A percentile compares a stretch with the other conserved stretches of the same genome.
Evolutionary conservation across 2,113 vertebrate genomes (phyloP).

Genomic region (Lophius piscatorius): DNA sequence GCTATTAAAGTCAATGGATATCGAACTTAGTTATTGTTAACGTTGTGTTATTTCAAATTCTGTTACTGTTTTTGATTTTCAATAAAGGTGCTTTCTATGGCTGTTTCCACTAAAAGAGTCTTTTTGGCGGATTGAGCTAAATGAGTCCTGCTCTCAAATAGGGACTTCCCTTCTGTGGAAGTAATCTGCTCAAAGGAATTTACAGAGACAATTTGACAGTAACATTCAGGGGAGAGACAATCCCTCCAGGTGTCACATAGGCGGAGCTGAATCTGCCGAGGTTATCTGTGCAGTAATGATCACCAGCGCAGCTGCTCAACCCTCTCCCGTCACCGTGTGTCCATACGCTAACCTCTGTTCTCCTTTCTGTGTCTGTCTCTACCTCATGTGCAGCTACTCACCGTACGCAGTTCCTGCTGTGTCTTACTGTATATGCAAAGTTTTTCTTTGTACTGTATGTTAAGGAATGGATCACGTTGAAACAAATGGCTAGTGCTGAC

Average conservation of each 20-base stretch:
- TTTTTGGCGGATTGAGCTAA: conserved; percentile 12
- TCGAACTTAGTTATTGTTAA: not conserved
- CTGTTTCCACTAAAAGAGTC: not conserved
- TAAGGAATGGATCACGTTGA: too few relatives aligned
- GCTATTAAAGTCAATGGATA: not conserved
- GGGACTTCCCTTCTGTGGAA: conserved; percentile 40
- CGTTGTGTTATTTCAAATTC: not conserved
- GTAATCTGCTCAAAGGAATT: conserved; percentile 65
- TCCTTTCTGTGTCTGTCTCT: not conserved
- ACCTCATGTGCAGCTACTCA: too few relatives aligned
- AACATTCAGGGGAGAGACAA: conserved; percentile 58
- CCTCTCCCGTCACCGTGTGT: conserved; percentile 10
- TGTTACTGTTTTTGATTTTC: not conserved
- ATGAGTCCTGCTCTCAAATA: conserved; percentile 35
- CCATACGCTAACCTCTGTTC: conserved; percentile 20
- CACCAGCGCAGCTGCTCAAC: conserved; percentile 35
- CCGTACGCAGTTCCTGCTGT: too few relatives aligned
- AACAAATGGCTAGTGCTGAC: too few relatives aligned
- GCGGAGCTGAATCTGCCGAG: conserved; percentile 38
- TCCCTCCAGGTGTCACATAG: conserved; percentile 63
- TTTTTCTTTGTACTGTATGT: too few relatives aligned
- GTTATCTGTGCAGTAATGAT: conserved; percentile 69
- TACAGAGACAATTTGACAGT: conserved; percentile 59
- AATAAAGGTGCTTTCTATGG: not conserved
- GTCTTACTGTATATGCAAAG: too few relatives aligned